These are phyloP conservation scores for Holacanthus passer DNA, from an alignment of 2,113 vertebrate genomes.

Conservation along the genomic window DNA sequence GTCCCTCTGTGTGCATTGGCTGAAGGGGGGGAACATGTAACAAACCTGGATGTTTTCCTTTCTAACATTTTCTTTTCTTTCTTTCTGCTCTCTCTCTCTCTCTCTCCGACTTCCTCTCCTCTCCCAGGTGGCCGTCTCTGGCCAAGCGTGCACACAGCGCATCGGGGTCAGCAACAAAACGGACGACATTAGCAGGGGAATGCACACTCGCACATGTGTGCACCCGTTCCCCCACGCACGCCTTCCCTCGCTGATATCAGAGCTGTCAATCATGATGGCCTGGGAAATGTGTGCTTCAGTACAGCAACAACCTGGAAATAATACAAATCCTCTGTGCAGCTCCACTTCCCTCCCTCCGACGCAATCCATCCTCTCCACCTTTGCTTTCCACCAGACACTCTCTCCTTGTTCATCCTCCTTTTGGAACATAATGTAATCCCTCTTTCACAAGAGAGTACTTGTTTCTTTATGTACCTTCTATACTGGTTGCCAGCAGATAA, in stretches of 20 bases:
- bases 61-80: neutral
- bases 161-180: conserved; percentile 71
- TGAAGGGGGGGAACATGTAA: conserved; percentile 44
- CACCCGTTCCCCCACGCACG: conserved; percentile 41
- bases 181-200: conserved; percentile 70
- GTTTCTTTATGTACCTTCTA: conserved; percentile 44
- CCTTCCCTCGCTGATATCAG: conserved; percentile 54
- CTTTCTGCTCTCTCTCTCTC: neutral
- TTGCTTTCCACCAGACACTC: conserved; percentile 20
- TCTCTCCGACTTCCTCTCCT: neutral
- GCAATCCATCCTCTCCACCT: conserved; percentile 24
- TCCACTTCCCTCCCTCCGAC: conserved; percentile 5
- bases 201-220: conserved; percentile 45
- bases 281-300: conserved; percentile 63
- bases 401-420: conserved; percentile 31
- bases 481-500: conserved; percentile 50
- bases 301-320: conserved; percentile 69
- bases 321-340: conserved; percentile 52
- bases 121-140: conserved; percentile 72
- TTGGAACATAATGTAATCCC: conserved; percentile 39
- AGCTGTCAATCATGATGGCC: conserved; percentile 77
- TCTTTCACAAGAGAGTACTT: conserved; percentile 49
- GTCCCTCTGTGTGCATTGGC: conserved; percentile 36
- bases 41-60: conserved; percentile 39
- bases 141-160: conserved; percentile 67